phyloP scores from a whole-genome alignment of 2,888 invertebrate genomes.

The Caenorhabditis imperialis region DNA sequence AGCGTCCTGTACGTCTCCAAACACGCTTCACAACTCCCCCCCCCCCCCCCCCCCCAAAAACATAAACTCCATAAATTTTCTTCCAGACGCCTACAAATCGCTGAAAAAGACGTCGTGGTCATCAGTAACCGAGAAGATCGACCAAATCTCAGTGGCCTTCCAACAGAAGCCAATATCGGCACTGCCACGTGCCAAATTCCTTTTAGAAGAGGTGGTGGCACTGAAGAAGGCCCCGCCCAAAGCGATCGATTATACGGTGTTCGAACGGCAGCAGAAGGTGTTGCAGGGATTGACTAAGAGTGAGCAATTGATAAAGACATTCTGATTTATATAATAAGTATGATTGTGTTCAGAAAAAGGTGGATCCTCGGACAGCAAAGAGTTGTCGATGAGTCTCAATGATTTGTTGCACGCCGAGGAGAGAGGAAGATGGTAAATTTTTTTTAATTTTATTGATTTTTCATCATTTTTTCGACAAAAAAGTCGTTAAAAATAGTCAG shows the following conservation, averaged over 20 bases:
- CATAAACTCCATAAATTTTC: too few relatives aligned
- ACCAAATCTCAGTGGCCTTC: constrained; percentile 22
- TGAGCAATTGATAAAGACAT: too few relatives aligned
- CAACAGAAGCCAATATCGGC: constrained; percentile 42
- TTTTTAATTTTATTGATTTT: too few relatives aligned
- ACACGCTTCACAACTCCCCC: not conserved
- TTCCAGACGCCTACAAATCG: constrained; percentile 78
- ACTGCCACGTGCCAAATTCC: constrained; percentile 55
- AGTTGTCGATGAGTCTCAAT: constrained; percentile 62
- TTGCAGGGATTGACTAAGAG: constrained; percentile 59
- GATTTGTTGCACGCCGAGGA: constrained; percentile 64
- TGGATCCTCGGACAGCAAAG: constrained; percentile 39
- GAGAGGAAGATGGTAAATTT: constrained; percentile 67
- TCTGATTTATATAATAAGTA: too few relatives aligned
- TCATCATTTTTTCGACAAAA: not conserved
- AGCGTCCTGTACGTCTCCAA: too few relatives aligned
- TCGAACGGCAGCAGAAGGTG: constrained; percentile 57
- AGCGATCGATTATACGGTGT: constrained; percentile 48
- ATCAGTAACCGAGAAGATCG: constrained; percentile 41
- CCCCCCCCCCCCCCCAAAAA: too few relatives aligned
- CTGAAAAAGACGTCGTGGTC: constrained; percentile 56
- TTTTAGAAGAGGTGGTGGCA: constrained; percentile 49
- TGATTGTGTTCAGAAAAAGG: constrained; percentile 49
- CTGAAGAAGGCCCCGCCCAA: constrained; percentile 56
- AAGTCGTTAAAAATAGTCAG: not conserved